Base-by-base conservation (phyloP, 1,140 invertebrate species). In the Solen grandis region DNA sequence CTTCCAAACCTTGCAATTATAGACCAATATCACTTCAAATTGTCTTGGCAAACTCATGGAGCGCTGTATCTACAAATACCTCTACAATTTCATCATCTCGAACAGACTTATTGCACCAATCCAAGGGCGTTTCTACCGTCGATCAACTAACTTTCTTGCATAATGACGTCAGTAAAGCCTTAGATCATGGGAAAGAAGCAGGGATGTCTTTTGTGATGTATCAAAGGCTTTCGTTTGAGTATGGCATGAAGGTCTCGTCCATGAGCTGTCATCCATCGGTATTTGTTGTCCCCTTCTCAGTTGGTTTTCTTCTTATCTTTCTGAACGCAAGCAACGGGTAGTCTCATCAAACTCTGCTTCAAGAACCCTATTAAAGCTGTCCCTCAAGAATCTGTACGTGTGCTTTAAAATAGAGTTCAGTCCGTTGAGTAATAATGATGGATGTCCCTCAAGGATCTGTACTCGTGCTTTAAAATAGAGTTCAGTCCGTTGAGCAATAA, bases 21-120 rank as follows among this genome's bases (percentile, higher is more conserved):
- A 29, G 66, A 25, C 66, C 41, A 2, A 66, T 69, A 22, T 69
- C 66, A n/a, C 66, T 5, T 52, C 66, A 2, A 69, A 36, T 69
- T 69, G 66, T 29, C 36, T 69, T 52, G 41, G 66, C 16, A 69
- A 69, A 52, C 66, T 69, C 36, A 69, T 69, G 66, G 66, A 69
- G 52, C 41, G 66, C 27, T 69, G 66, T 52, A 35, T 69, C 36
- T 22, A 69, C 31, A 69, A 69, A 35, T 52, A 69, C 31, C 22
- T 69, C 16, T 69, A 69, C 46, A 50, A 69, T 29, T 69, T 22
- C 38, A 22, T 69, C n/a, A 69, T 52, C 10, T 50, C n/a, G 10
- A 69, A 69, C 52, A 25, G 25, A 29, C 19, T 69, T 25, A 14
- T 66, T 4, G 29, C 38, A 50, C 10, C 19, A 16, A 50, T 69